Percentiles rank a stretch among this genome's conserved stretches.
Evolutionary conservation across 2,113 vertebrate genomes (phyloP).

Genomic region (Anguilla japonica): DNA sequence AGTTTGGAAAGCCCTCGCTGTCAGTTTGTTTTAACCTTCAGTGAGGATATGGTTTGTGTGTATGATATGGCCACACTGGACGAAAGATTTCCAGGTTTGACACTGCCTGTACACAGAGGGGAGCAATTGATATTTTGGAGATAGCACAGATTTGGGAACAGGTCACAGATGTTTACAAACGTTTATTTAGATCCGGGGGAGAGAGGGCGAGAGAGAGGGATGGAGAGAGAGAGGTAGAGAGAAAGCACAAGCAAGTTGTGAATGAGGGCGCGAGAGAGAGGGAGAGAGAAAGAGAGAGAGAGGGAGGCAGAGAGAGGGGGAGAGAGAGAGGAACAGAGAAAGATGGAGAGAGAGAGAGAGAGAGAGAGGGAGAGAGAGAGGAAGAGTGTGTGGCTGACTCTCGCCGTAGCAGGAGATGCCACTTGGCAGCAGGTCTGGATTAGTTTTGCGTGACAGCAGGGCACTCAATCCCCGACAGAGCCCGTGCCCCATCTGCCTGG

Average conservation of each 20-base stretch:
- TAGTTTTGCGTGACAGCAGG: not conserved
- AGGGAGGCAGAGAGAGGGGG: slow-evolving; percentile 3
- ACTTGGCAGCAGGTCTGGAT: not conserved
- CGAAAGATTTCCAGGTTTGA: not conserved
- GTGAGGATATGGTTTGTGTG: not conserved
- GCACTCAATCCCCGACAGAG: not conserved
- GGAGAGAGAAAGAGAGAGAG: not conserved
- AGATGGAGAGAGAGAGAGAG: not conserved
- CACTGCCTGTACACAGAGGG: not conserved
- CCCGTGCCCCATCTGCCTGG: not conserved
- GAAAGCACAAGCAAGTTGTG: too few relatives aligned
- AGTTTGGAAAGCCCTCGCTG: not conserved
- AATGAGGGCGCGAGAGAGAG: too few relatives aligned
- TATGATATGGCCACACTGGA: not conserved
- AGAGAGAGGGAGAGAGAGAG: not conserved
- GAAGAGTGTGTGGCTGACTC: not conserved
- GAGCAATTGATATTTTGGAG: not conserved
- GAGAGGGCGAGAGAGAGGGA: not conserved
- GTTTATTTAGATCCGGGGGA: not conserved
- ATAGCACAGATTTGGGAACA: not conserved
- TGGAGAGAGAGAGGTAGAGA: not conserved
- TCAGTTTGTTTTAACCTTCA: not conserved
- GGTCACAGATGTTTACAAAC: not conserved
- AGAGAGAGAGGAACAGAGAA: not conserved
- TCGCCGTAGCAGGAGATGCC: not conserved